A percentile compares a stretch with the other conserved stretches of the same genome.
Evolutionary conservation across 2,888 invertebrate species (phyloP).

Genomic region (Chalcosyrphus nemorum): DNA sequence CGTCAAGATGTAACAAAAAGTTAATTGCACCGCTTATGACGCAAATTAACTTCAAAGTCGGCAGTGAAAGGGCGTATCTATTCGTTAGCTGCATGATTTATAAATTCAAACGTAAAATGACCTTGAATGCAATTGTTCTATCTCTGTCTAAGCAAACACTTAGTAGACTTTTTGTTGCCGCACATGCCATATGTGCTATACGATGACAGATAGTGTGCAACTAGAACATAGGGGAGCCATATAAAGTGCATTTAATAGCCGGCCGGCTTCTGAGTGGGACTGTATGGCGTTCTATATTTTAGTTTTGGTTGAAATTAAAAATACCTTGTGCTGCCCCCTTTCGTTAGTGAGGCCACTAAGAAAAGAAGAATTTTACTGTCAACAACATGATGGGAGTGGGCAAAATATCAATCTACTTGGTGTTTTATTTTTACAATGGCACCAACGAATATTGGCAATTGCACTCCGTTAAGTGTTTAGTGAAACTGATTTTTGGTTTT

Average conservation of each 20-base stretch:
- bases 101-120: conserved; percentile 35
- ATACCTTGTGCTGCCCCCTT: conserved; percentile 43
- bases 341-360: conserved; percentile 40
- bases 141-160: conserved; percentile 40
- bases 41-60: conserved; percentile 15
- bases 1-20: conserved; percentile 8
- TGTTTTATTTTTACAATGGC: conserved; percentile 46
- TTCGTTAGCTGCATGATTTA: not conserved
- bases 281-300: conserved; percentile 35
- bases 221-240: not conserved
- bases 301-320: conserved; percentile 39
- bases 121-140: conserved; percentile 60
- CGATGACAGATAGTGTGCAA: not conserved
- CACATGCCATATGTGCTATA: conserved; percentile 16
- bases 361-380: conserved; percentile 35
- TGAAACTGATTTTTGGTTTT: conserved; percentile 38
- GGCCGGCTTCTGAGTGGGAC: conserved; percentile 55
- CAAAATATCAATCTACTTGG: conserved; percentile 32
- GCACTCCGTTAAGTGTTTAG: conserved; percentile 28
- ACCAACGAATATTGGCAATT: conserved; percentile 47
- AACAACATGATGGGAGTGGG: conserved; percentile 16
- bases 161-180: conserved; percentile 63
- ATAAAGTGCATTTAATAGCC: conserved; percentile 66
- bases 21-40: conserved; percentile 11
- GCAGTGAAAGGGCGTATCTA: conserved; percentile 32